These are phyloP conservation scores for Anticlea derivata DNA, from an alignment of 2,888 invertebrate species.

Conservation along the genomic window DNA sequence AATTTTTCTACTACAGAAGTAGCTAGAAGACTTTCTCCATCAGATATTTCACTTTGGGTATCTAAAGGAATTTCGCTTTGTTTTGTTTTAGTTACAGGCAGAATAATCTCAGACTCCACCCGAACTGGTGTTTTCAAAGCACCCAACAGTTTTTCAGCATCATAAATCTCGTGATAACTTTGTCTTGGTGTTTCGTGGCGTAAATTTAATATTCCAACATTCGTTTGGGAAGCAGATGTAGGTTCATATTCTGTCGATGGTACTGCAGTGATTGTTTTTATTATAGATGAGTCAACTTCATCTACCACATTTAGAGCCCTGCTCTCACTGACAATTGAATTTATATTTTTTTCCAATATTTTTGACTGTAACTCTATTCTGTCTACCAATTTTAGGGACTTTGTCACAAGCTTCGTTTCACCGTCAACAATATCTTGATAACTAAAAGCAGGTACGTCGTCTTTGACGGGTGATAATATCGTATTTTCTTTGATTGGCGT, in stretches of 20 bases:
- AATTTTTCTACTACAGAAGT: conserved; percentile 38
- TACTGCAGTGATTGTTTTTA: background rate
- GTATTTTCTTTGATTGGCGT: conserved; percentile 5
- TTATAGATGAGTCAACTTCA: conserved; percentile 1
- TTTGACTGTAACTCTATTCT: background rate
- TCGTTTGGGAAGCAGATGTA: background rate
- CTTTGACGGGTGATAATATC: conserved; percentile 7
- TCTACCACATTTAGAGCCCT: background rate
- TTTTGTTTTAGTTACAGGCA: conserved; percentile 30
- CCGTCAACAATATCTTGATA: conserved; percentile 16
- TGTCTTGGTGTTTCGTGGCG: conserved; percentile 45
- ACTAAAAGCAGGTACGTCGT: background rate
- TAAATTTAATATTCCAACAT: conserved; percentile 27
- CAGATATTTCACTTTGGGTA: conserved; percentile 35
- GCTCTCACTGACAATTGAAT: background rate
- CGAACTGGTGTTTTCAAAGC: conserved; percentile 31
- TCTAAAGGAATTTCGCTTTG: conserved; percentile 24
- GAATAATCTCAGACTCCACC: conserved; percentile 33
- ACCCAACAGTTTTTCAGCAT: conserved; percentile 50
- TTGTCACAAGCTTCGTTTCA: background rate
- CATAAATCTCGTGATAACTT: conserved; percentile 53
- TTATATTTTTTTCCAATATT: background rate
- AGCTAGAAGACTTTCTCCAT: conserved; percentile 43
- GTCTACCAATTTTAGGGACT: conserved; percentile 4
- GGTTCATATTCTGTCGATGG: background rate